A percentile compares a stretch with the other conserved stretches of the same genome.
These are phyloP conservation scores for Glaucopsyche alexis DNA, from an alignment of 2,888 invertebrate genomes.

Conservation along the genomic window DNA sequence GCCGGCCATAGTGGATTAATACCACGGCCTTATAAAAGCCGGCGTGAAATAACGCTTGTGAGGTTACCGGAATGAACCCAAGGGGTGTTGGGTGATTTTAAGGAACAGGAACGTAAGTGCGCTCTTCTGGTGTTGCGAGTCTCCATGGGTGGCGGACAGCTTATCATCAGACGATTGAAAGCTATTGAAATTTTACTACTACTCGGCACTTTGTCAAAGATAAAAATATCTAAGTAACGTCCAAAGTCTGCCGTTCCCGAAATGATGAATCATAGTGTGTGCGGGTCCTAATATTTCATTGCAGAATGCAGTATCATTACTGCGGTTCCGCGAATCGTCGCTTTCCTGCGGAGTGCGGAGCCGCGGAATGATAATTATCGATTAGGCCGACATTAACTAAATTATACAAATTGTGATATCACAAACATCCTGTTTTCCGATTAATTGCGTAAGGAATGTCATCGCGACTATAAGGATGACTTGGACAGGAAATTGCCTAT, in stretches of 20 bases:
- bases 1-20: too few relatives aligned
- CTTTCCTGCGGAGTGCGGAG: background rate
- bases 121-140: too few relatives aligned
- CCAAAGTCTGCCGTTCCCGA: background rate
- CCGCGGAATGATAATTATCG: conserved; percentile 4
- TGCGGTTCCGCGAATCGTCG: background rate
- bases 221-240: too few relatives aligned
- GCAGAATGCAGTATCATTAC: conserved; percentile 1
- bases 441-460: conserved; percentile 13
- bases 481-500: background rate
- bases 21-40: too few relatives aligned
- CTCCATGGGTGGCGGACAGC: too few relatives aligned
- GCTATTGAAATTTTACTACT: too few relatives aligned
- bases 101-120: too few relatives aligned
- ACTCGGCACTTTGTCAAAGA: too few relatives aligned
- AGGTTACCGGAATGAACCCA: too few relatives aligned
- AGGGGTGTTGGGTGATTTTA: too few relatives aligned
- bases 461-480: background rate
- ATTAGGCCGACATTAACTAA: conserved; percentile 15
- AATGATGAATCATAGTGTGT: background rate
- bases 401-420: conserved; percentile 17
- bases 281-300: conserved; percentile 10
- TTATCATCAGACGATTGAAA: too few relatives aligned
- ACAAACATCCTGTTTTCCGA: conserved; percentile 10
- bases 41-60: too few relatives aligned